Percentiles rank a stretch among this genome's conserved stretches.
Evolutionary conservation across 1,140 invertebrate species (phyloP).

Genomic region (Lordiphosa collinella): DNA sequence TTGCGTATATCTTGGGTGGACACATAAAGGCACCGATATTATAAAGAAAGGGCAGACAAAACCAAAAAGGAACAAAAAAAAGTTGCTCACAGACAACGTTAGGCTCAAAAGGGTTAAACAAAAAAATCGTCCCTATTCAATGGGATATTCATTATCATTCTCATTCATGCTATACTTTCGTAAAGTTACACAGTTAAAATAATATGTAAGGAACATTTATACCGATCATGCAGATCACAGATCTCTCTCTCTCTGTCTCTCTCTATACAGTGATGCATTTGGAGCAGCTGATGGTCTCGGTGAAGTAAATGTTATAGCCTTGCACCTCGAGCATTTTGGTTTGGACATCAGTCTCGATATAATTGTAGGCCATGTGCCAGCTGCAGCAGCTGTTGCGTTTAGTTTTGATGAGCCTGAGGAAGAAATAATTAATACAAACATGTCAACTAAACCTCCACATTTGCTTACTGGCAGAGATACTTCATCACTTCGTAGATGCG

Average conservation of each 20-base stretch:
- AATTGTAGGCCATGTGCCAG: constrained; percentile 54
- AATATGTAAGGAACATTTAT: neutral
- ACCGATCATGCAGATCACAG: neutral
- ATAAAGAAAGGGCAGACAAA: too few species aligned
- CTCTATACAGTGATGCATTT: constrained; percentile 15
- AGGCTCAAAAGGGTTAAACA: too few species aligned
- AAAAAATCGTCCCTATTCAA: too few species aligned
- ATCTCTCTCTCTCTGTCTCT: neutral
- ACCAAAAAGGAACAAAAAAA: too few species aligned
- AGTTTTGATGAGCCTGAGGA: constrained; percentile 34
- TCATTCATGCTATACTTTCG: too few species aligned
- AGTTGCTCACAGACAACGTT: too few species aligned
- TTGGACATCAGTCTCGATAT: constrained; percentile 41
- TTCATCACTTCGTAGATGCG: constrained; percentile 54
- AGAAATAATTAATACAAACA: neutral
- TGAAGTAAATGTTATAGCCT: constrained; percentile 26
- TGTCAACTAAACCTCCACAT: neutral
- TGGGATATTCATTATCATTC: too few species aligned
- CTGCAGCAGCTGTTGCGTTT: constrained; percentile 32
- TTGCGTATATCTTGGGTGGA: too few species aligned
- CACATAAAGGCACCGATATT: too few species aligned
- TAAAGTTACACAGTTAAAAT: too few species aligned
- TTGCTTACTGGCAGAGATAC: constrained; percentile 42
- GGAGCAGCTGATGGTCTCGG: constrained; percentile 34
- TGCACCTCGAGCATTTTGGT: constrained; percentile 13